A percentile compares a stretch with the other conserved stretches of the same genome.
These are phyloP conservation scores for Lepus timidus DNA, from an alignment of 2,113 vertebrate species.

Conservation along the genomic window DNA sequence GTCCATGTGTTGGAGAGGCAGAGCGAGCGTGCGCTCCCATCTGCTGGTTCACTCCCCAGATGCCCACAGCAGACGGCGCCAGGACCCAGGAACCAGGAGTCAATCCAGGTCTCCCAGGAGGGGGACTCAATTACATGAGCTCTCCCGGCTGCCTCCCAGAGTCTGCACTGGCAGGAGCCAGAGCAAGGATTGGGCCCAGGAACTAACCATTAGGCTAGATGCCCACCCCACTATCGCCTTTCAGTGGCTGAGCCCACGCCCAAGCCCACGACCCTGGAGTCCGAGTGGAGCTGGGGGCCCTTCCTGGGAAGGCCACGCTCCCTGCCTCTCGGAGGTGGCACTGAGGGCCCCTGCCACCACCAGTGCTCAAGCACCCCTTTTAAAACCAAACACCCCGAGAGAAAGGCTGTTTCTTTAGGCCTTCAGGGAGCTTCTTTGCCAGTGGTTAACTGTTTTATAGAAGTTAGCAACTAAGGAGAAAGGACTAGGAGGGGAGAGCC, in stretches of 20 bases:
- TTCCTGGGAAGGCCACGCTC: not conserved
- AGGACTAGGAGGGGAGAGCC: not conserved
- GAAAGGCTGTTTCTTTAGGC: not conserved
- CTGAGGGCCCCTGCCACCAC: not conserved
- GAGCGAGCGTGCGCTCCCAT: no score
- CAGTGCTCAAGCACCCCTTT: not conserved
- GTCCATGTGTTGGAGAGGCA: no score
- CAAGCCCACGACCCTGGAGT: not conserved
- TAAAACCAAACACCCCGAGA: not conserved
- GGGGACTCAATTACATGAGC: no score
- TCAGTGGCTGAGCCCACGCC: not conserved
- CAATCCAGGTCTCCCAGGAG: no score
- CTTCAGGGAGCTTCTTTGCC: not conserved
- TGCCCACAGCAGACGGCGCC: no score
- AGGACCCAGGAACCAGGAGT: no score
- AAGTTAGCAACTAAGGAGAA: not conserved
- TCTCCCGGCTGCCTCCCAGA: no score
- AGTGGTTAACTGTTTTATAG: not conserved
- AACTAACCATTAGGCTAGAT: no score
- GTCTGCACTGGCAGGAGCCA: no score
- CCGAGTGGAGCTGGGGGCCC: not conserved
- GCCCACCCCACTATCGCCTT: not conserved
- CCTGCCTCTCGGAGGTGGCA: not conserved
- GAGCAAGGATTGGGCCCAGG: no score
- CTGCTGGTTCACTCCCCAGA: no score